phyloP scores from a whole-genome alignment of 2,797 vertebrate genomes.

The Emys orbicularis region DNA sequence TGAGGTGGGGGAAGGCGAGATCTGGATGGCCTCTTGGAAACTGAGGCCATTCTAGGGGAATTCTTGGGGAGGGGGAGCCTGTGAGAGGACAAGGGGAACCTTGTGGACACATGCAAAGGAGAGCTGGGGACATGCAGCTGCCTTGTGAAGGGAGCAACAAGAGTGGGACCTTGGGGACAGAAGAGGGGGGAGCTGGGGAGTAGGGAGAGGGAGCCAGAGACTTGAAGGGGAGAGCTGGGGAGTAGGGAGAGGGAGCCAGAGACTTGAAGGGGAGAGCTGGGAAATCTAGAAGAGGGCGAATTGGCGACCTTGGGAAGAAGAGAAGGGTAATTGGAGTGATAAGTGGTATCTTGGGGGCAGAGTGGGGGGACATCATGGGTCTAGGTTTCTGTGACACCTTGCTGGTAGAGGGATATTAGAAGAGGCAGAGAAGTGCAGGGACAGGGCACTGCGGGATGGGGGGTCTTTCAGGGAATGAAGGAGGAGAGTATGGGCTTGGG shows the following conservation, averaged over 20 bases:
- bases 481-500: not conserved
- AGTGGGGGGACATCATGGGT: not conserved
- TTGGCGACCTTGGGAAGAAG: not conserved
- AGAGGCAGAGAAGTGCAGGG: not conserved
- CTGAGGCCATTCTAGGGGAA: not conserved
- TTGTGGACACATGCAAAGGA: not conserved
- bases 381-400: not conserved
- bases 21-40: not conserved
- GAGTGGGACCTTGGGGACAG: no score
- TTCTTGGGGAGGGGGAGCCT: not conserved
- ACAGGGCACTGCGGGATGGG: not conserved
- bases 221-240: not conserved
- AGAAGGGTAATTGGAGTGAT: not conserved
- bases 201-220: not conserved
- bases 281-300: not conserved
- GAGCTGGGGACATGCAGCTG: not conserved
- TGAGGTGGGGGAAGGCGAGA: not conserved
- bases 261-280: not conserved
- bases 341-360: not conserved
- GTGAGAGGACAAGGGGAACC: not conserved
- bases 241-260: not conserved
- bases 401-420: not conserved
- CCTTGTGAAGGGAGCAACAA: not conserved
- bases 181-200: no score
- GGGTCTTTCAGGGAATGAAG: not conserved